A percentile compares a stretch with the other conserved stretches of the same genome.
These are phyloP conservation scores for Drosophila pallidifrons DNA, from an alignment of 1,140 invertebrate genomes.

Conservation along the genomic window DNA sequence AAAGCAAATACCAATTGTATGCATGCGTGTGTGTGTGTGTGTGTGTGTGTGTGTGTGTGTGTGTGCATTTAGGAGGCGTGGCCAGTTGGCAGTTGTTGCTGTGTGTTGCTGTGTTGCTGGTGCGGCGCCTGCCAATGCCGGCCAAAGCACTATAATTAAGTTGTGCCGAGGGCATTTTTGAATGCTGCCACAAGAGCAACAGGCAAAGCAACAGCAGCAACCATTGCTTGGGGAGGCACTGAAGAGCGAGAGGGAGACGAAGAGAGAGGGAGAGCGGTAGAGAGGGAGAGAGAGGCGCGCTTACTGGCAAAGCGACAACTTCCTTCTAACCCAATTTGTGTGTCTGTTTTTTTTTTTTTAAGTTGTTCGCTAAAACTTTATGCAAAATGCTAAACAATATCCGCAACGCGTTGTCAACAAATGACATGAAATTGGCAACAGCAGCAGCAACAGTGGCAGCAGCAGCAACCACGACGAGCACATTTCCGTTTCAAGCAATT, in stretches of 20 bases:
- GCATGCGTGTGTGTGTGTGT: constrained; percentile 5
- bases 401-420: constrained; percentile 77
- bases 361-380: constrained; percentile 40
- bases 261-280: neutral
- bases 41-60: constrained; percentile 50
- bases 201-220: neutral
- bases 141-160: constrained; percentile 83
- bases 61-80: constrained; percentile 69
- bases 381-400: constrained; percentile 81
- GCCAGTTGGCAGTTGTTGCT: constrained; percentile 48
- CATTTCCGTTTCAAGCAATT: constrained; percentile 82
- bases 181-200: constrained; percentile 43
- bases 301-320: constrained; percentile 54
- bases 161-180: constrained; percentile 64
- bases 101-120: constrained; percentile 40
- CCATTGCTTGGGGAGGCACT: too few species aligned
- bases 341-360: constrained; percentile 3
- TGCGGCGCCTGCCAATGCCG: constrained; percentile 75
- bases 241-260: constrained; percentile 7
- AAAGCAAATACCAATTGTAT: constrained; percentile 61
- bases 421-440: constrained; percentile 78
- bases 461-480: constrained; percentile 55
- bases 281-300: neutral
- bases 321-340: constrained; percentile 70
- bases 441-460: constrained; percentile 33